Conservation (phyloP, 2,113 vertebrate species). For the Peromyscus leucopus region DNA sequence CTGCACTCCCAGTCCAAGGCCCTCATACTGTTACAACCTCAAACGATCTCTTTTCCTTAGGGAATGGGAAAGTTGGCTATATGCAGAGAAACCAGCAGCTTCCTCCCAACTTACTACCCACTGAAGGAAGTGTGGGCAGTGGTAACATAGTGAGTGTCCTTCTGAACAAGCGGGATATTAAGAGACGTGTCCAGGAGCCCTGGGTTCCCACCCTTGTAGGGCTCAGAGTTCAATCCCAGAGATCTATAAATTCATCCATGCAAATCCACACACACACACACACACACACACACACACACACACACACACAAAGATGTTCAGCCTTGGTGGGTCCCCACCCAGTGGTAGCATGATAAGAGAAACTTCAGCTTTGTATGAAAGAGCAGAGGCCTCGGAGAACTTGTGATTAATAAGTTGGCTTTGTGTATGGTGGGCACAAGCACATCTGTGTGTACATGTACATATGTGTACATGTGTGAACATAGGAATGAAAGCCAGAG, state of each 20-base stretch:
- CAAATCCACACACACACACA: neutral
- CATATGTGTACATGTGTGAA: neutral
- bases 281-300: too few species aligned
- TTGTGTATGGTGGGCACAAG: neutral
- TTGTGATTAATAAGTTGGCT: neutral
- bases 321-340: rapidly evolving
- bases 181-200: neutral
- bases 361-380: neutral
- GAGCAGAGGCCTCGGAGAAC: neutral
- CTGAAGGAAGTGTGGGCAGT: neutral
- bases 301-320: neutral
- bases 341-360: neutral
- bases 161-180: neutral
- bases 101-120: neutral
- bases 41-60: neutral
- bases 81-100: neutral
- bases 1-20: neutral
- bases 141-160: neutral
- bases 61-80: neutral
- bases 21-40: neutral
- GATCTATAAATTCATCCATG: neutral
- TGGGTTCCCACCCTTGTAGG: neutral
- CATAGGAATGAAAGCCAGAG: neutral
- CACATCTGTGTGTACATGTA: neutral
- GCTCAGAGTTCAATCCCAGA: neutral